Evolutionary conservation across 2,113 vertebrate species (phyloP).

Genomic region (Plectropomus leopardus): DNA sequence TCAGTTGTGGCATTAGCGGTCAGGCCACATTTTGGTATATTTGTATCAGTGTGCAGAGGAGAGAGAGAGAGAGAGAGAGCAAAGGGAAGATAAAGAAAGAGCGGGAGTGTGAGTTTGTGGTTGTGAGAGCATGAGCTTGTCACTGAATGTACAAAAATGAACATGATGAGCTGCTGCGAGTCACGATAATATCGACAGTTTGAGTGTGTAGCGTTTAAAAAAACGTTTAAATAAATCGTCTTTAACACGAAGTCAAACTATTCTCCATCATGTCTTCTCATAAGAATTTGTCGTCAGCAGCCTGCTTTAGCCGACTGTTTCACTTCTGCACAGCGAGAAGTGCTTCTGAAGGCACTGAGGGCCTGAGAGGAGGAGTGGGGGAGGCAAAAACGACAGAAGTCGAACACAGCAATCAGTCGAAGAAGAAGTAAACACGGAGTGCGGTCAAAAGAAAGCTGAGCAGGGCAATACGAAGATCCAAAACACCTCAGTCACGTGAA

Average conservation of each 20-base stretch:
- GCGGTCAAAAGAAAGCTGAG: not conserved
- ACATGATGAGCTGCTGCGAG: not conserved
- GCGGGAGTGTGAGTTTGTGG: conserved; percentile 55
- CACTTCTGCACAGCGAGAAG: conserved; percentile 77
- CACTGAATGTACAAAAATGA: conserved; percentile 7
- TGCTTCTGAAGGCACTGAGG: conserved; percentile 4
- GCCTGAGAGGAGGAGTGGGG: conserved; percentile 15
- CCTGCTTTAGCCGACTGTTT: conserved; percentile 63
- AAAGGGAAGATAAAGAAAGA: conserved; percentile 52
- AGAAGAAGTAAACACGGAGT: conserved; percentile 1
- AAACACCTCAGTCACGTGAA: not conserved
- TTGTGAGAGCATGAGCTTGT: conserved; percentile 42
- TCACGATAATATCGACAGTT: conserved; percentile 28
- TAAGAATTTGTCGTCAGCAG: conserved; percentile 40
- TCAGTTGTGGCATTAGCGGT: conserved; percentile 85
- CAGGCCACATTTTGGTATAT: conserved; percentile 79
- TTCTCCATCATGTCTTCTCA: not conserved
- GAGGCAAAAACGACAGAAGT: not conserved
- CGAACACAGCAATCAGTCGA: conserved; percentile 4
- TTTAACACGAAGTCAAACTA: not conserved
- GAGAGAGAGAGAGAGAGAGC: conserved; percentile 43
- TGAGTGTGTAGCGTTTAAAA: not conserved
- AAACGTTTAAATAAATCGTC: not conserved
- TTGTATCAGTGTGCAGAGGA: conserved; percentile 78
- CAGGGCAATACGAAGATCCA: not conserved